Percentiles rank a stretch among this genome's conserved stretches.
phyloP scores from a whole-genome alignment of 2,113 vertebrate species.

The Abramis brama region DNA sequence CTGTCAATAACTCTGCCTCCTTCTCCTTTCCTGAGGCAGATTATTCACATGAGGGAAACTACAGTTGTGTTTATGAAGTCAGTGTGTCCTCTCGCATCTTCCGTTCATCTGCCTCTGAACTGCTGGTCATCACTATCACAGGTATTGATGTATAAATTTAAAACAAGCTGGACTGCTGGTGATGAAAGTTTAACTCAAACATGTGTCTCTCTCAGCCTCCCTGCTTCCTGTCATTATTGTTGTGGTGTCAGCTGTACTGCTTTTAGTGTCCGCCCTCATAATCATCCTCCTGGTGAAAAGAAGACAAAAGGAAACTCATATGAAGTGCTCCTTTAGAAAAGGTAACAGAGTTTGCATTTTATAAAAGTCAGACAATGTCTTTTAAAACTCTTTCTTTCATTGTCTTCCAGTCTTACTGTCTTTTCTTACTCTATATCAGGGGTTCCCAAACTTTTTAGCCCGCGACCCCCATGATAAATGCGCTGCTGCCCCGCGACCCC shows the following conservation, averaged over 20 bases:
- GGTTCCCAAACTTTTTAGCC: too few relatives aligned
- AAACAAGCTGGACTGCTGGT: too few relatives aligned
- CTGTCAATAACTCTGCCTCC: too few relatives aligned
- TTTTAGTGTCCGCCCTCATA: neutral
- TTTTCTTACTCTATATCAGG: too few relatives aligned
- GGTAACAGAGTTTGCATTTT: neutral
- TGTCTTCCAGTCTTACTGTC: too few relatives aligned
- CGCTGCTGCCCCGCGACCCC: too few relatives aligned
- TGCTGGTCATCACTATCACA: conserved; percentile 7
- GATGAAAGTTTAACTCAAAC: too few relatives aligned
- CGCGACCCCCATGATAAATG: too few relatives aligned
- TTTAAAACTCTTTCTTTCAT: too few relatives aligned
- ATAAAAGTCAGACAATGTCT: neutral
- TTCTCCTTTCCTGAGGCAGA: too few relatives aligned
- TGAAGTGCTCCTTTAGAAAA: neutral
- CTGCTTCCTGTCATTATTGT: conserved; percentile 7
- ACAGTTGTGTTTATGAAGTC: too few relatives aligned
- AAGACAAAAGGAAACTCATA: neutral
- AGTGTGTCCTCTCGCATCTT: neutral
- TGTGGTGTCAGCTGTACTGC: conserved; percentile 28
- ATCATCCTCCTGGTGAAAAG: neutral
- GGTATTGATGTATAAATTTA: neutral
- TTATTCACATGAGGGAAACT: too few relatives aligned
- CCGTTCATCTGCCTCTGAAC: neutral
- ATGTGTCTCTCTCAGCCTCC: conserved; percentile 28